phyloP scores from a whole-genome alignment of 2,797 vertebrate species.

The Acanthopagrus latus region DNA sequence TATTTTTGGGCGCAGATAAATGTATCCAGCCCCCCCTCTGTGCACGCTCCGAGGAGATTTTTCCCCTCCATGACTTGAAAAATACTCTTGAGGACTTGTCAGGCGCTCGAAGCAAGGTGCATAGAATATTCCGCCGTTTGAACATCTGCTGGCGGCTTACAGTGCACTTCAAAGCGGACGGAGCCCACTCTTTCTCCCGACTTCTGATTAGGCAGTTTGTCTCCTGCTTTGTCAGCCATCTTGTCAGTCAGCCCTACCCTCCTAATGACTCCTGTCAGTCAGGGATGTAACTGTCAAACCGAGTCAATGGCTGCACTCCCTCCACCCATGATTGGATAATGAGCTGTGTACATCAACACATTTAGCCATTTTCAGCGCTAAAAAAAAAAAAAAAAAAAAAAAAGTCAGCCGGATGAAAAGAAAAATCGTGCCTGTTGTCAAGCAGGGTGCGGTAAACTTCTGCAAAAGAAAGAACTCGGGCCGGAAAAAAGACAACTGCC shows the following conservation, averaged over 20 bases:
- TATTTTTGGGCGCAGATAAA: conserved; percentile 34
- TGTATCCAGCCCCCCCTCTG: conserved; percentile 14
- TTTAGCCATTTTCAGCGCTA: conserved; percentile 47
- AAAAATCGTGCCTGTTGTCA: conserved; percentile 1
- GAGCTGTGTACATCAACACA: conserved; percentile 64
- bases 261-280: conserved; percentile 82
- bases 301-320: conserved; percentile 66
- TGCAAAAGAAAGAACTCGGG: not conserved
- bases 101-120: conserved; percentile 39
- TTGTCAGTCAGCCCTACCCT: conserved; percentile 76
- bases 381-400: conserved; percentile 44
- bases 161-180: conserved; percentile 58
- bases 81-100: conserved; percentile 54
- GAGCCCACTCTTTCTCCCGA: conserved; percentile 38
- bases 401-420: conserved; percentile 38
- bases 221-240: conserved; percentile 80
- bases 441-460: conserved; percentile 5
- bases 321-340: conserved; percentile 67
- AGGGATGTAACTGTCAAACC: conserved; percentile 76
- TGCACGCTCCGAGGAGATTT: conserved; percentile 1
- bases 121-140: conserved; percentile 56
- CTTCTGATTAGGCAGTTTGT: conserved; percentile 73
- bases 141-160: conserved; percentile 47
- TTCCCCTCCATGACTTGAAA: conserved; percentile 30
- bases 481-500: not conserved